Conservation (phyloP, 2,797 vertebrate species). For the Macropus fuliginosus region DNA sequence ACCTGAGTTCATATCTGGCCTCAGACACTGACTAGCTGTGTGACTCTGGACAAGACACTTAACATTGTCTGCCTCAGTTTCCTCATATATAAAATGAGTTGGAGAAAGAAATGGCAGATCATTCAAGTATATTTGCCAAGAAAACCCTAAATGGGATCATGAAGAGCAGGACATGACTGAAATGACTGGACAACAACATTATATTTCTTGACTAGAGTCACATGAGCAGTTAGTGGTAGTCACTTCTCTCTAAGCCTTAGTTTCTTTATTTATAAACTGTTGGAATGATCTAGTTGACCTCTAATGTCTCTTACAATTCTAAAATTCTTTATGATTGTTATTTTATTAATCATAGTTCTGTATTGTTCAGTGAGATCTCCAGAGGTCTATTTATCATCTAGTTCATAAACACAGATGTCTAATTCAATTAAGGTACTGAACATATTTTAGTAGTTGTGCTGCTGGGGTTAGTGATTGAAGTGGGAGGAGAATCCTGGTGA, state of each 20-base stretch:
- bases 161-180: background rate
- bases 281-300: background rate
- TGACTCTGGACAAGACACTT: background rate
- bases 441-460: background rate
- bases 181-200: background rate
- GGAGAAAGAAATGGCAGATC: background rate
- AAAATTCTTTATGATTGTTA: background rate
- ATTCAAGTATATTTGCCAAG: background rate
- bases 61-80: background rate
- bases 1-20: background rate
- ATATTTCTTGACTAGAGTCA: background rate
- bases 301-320: background rate
- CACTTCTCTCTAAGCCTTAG: background rate
- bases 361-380: background rate
- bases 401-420: background rate
- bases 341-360: background rate
- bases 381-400: background rate
- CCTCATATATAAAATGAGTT: background rate
- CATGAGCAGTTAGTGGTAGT: background rate
- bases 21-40: background rate
- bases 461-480: background rate
- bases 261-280: background rate
- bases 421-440: slow-evolving; percentile 27
- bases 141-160: background rate
- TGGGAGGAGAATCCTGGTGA: background rate